Percentiles rank a stretch among this genome's conserved stretches.
Conservation (phyloP, 92 coral and sea anemone genomes). For the Anthopleura xanthogrammica region DNA sequence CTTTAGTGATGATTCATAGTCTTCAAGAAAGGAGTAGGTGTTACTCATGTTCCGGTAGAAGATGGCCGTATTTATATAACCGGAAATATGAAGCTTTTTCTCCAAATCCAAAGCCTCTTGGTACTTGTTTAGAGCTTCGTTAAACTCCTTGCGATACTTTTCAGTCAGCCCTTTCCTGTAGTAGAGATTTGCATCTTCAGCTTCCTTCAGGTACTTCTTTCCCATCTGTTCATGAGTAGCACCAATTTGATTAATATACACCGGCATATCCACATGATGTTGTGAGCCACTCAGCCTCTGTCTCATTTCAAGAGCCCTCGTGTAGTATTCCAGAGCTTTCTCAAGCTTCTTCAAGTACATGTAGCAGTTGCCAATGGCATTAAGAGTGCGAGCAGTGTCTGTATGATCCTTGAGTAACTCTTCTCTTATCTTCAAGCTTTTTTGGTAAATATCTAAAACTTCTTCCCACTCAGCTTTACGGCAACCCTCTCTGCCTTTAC, state of each 20-base stretch:
- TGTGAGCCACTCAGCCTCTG: conserved; percentile 37
- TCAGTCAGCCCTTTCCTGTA: not conserved
- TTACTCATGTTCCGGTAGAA: conserved; percentile 60
- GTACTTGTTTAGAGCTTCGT: conserved; percentile 25
- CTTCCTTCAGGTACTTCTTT: conserved; percentile 5
- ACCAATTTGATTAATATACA: conserved; percentile 44
- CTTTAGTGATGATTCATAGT: conserved; percentile 20
- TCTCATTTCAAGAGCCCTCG: conserved; percentile 47
- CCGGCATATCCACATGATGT: conserved; percentile 54
- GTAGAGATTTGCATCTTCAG: not conserved
- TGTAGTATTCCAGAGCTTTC: conserved; percentile 36
- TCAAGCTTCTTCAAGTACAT: conserved; percentile 15
- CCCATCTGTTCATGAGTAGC: conserved; percentile 45
- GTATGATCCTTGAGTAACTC: conserved; percentile 37
- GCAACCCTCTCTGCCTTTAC: not conserved
- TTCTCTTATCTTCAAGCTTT: conserved; percentile 14
- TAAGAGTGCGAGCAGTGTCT: conserved; percentile 48
- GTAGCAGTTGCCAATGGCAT: conserved; percentile 57
- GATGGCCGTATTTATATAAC: conserved; percentile 35
- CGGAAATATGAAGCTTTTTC: conserved; percentile 41
- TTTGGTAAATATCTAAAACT: not conserved
- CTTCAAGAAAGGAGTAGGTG: conserved; percentile 28
- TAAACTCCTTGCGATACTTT: not conserved
- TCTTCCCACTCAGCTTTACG: not conserved
- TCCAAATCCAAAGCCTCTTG: conserved; percentile 51